phyloP scores from a whole-genome alignment of 2,113 vertebrate species.

The Hippocampus barbouri region DNA sequence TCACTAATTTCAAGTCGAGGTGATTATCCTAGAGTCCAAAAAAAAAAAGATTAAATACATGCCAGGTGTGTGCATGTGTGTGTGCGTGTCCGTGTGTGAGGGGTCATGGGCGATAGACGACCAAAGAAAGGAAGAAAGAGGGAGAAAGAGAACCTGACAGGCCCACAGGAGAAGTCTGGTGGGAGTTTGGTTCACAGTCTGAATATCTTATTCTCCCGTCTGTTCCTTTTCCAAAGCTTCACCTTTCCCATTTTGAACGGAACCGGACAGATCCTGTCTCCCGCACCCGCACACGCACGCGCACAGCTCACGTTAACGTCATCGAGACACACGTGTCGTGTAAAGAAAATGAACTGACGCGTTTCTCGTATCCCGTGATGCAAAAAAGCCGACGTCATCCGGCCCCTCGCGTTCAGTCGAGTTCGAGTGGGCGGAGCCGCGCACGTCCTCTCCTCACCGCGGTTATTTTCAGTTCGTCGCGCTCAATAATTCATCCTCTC shows the following conservation, averaged over 20 bases:
- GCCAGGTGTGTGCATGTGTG: conserved; percentile 62
- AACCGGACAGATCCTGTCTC: neutral
- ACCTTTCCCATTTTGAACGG: conserved; percentile 11
- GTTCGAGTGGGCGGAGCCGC: conserved; percentile 36
- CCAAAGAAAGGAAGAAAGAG: conserved; percentile 7
- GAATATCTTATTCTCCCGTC: conserved; percentile 54
- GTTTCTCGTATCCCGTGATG: conserved; percentile 7
- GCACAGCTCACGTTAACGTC: neutral
- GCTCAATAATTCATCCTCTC: conserved; percentile 69
- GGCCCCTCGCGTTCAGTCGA: conserved; percentile 26
- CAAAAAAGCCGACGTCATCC: conserved; percentile 31
- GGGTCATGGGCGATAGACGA: conserved; percentile 46
- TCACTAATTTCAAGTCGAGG: conserved; percentile 58
- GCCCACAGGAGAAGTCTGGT: conserved; percentile 41
- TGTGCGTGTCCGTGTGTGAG: conserved; percentile 35
- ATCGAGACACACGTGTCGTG: conserved; percentile 3
- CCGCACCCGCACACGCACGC: neutral
- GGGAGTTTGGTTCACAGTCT: conserved; percentile 50
- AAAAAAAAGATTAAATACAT: conserved; percentile 66
- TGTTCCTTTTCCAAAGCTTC: conserved; percentile 32
- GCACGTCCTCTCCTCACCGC: conserved; percentile 40
- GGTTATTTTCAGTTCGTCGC: conserved; percentile 72
- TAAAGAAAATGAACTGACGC: conserved; percentile 7
- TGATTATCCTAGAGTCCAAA: conserved; percentile 56
- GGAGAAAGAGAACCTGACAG: conserved; percentile 43